phyloP scores from a whole-genome alignment of 2,888 invertebrate species.

The Globia sparganii region DNA sequence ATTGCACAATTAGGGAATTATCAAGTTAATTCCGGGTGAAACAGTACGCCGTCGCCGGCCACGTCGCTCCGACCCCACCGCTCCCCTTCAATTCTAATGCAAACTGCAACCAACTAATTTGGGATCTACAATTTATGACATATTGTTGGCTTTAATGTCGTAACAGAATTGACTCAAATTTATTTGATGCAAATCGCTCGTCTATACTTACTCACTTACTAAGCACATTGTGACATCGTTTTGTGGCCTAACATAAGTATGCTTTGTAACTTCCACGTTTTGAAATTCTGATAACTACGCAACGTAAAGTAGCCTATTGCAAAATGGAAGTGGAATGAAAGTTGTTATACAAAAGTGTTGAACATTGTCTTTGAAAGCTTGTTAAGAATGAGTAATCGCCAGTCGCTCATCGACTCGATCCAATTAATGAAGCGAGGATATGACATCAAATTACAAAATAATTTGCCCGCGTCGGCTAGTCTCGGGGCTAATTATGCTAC shows the following conservation, averaged over 20 bases:
- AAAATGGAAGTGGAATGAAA: constrained; percentile 51
- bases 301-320: constrained; percentile 41
- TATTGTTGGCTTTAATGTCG: constrained; percentile 78
- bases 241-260: constrained; percentile 47
- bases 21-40: constrained; percentile 88
- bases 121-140: constrained; percentile 81
- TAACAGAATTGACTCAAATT: constrained; percentile 58
- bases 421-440: constrained; percentile 71
- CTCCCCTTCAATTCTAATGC: constrained; percentile 81
- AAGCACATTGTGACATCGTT: constrained; percentile 55
- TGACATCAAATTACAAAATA: constrained; percentile 84
- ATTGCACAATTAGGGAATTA: constrained; percentile 89
- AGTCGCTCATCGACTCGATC: constrained; percentile 57
- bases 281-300: constrained; percentile 49
- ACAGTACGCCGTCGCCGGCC: constrained; percentile 76
- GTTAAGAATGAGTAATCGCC: constrained; percentile 68
- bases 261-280: constrained; percentile 54
- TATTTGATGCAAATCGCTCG: constrained; percentile 55
- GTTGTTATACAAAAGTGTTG: constrained; percentile 28
- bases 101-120: constrained; percentile 79
- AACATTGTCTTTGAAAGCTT: constrained; percentile 48
- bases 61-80: constrained; percentile 64
- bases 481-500: constrained; percentile 75
- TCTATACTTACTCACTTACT: constrained; percentile 40
- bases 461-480: constrained; percentile 72